Base-by-base conservation (phyloP, 2,888 invertebrate species). In the Zele albiditarsus region DNA sequence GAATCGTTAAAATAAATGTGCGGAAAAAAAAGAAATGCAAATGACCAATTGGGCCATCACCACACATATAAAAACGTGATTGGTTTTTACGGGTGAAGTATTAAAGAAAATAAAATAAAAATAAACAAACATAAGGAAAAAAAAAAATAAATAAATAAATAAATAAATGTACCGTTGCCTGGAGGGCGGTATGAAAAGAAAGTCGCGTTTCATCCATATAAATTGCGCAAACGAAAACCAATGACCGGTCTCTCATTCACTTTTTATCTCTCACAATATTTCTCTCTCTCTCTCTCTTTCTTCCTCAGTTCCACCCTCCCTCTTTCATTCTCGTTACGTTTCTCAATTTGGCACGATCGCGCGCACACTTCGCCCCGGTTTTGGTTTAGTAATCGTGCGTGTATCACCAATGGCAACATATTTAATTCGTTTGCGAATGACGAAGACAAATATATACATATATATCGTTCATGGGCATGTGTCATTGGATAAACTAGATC, bases 291-390 rank as follows among this genome's bases (percentile, higher is more conserved):
- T 27, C 20, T 53, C 20, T 23, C 20, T 20, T 46, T 46, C n/a
- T 46, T 42, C 3, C 14, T 42, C 42, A 33, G 46, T 10, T 49
- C 42, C 20, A 16, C n/a, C 31, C 73, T 53, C 27, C 27, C 20
- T 31, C 38, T 16, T 20, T 46, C 8, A 53, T 53, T 53, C 58
- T 33, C 49, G 25, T 66, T 65, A 57, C 65, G 67, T 80, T 78
- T 80, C 80, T 80, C 76, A 78, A 80, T 80, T 80, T 80, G 80
- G 80, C 78, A 74, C 74, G 78, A 79, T 77, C 77, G 74, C 75
- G 75, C 72, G 74, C 73, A 71, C 72, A 78, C 77, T 78, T 80
- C 76, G 79, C 77, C 77, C 74, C 78, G 74, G 74, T 78, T 77
- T 76, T 71, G 74, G 70, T 77, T 77, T 74, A 67, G 77, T 77